phyloP scores from a whole-genome alignment of 2,888 invertebrate species.

The Tinea semifulvella region DNA sequence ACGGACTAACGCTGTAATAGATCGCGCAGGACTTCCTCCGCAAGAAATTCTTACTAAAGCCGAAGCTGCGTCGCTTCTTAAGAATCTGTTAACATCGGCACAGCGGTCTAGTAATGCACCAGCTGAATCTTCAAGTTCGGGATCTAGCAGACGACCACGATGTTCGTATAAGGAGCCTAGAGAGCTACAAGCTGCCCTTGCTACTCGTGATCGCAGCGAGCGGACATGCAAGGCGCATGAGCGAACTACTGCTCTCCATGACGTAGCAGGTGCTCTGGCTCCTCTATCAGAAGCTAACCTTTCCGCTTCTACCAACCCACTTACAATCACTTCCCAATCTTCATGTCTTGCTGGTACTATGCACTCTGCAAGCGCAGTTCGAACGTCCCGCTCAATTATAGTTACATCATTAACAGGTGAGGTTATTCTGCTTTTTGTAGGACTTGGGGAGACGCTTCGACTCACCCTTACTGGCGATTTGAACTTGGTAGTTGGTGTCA shows the following conservation, averaged over 20 bases:
- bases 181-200: conserved; percentile 86
- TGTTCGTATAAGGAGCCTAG: conserved; percentile 81
- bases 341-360: conserved; percentile 68
- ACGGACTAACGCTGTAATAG: conserved; percentile 71
- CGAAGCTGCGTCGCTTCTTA: conserved; percentile 86
- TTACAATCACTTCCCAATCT: conserved; percentile 84
- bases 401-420: conserved; percentile 16
- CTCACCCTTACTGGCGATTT: conserved; percentile 18
- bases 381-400: conserved; percentile 39
- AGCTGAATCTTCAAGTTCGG: conserved; percentile 89
- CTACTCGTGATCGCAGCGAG: conserved; percentile 92
- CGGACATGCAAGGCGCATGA: conserved; percentile 80
- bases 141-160: conserved; percentile 64
- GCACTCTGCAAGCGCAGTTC: conserved; percentile 47
- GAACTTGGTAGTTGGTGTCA: conserved; percentile 26
- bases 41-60: conserved; percentile 86
- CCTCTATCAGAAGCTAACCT: conserved; percentile 74
- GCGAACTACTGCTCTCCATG: conserved; percentile 73
- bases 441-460: conserved; percentile 17
- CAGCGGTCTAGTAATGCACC: conserved; percentile 84
- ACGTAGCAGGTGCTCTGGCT: conserved; percentile 75
- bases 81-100: conserved; percentile 93
- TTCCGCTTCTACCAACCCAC: conserved; percentile 74
- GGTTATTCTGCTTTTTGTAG: conserved; percentile 21
- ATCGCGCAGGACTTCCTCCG: conserved; percentile 73